A percentile compares a stretch with the other conserved stretches of the same genome.
Conservation (phyloP, 2,797 vertebrate species). For the Hoplostethus mediterraneus region DNA sequence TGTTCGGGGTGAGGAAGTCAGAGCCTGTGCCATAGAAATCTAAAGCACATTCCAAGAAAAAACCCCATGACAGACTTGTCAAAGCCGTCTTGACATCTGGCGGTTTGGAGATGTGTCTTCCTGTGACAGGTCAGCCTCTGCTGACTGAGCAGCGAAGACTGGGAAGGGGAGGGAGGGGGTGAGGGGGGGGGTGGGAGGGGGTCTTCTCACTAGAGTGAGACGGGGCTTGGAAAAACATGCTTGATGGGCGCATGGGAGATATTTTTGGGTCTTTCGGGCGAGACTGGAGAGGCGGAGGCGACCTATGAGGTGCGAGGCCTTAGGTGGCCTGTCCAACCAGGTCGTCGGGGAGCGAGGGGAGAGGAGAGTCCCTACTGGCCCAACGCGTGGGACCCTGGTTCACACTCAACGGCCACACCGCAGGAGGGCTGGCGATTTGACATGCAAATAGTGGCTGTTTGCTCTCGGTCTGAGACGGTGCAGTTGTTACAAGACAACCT, state of each 20-base stretch:
- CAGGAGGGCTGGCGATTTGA: conserved; percentile 78
- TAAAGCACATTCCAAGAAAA: conserved; percentile 36
- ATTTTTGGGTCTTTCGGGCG: conserved; percentile 78
- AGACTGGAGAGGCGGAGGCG: conserved; percentile 70
- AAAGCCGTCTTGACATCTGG: conserved; percentile 73
- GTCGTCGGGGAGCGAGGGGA: conserved; percentile 70
- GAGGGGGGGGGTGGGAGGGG: conserved; percentile 15
- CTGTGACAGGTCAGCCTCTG: conserved; percentile 74
- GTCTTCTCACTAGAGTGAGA: conserved; percentile 81
- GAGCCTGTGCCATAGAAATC: conserved; percentile 33
- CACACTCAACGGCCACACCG: conserved; percentile 77
- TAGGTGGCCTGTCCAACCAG: conserved; percentile 64
- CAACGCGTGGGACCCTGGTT: conserved; percentile 82
- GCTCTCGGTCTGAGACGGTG: conserved; percentile 78
- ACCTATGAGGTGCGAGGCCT: conserved; percentile 72
- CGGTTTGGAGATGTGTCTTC: conserved; percentile 70
- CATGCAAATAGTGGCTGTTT: conserved; percentile 83
- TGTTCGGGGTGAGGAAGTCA: conserved; percentile 35
- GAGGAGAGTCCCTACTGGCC: conserved; percentile 71
- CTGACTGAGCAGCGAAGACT: conserved; percentile 73
- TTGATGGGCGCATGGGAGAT: conserved; percentile 74
- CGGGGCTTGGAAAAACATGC: conserved; percentile 79
- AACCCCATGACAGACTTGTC: conserved; percentile 62
- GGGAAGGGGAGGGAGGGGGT: conserved; percentile 60
- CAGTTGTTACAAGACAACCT: conserved; percentile 79